These are phyloP conservation scores for Temnothorax nylanderi DNA, from an alignment of 1,140 invertebrate genomes.

Conservation along the genomic window DNA sequence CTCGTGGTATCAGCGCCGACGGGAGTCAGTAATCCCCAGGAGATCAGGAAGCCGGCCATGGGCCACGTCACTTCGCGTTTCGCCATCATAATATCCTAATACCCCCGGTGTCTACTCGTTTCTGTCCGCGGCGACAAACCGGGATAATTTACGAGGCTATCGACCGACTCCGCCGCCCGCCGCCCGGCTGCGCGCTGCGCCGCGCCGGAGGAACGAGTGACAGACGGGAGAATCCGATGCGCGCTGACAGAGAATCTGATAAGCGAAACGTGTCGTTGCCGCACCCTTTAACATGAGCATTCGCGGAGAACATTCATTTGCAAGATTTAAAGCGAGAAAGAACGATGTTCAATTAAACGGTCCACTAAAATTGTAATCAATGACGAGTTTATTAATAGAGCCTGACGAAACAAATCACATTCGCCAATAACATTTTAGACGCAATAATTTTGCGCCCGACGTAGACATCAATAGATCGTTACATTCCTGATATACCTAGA, in stretches of 20 bases:
- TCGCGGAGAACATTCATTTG: conserved; percentile 16
- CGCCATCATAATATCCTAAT: conserved; percentile 68
- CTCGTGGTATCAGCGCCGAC: conserved; percentile 61
- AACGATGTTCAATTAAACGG: too few relatives aligned
- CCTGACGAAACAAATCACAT: neutral
- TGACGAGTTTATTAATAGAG: neutral
- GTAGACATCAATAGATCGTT: too few relatives aligned
- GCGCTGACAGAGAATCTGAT: neutral
- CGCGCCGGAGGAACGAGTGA: neutral
- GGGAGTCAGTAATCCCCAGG: conserved; percentile 68
- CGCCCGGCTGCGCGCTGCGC: neutral
- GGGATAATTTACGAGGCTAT: conserved; percentile 63
- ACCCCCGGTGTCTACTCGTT: conserved; percentile 57
- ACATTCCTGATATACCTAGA: neutral
- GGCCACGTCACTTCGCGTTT: neutral
- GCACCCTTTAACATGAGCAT: neutral
- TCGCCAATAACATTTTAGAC: neutral
- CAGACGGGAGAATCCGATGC: neutral
- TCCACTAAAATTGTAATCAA: neutral
- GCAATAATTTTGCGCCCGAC: neutral
- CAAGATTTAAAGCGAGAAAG: too few relatives aligned
- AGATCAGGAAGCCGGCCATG: conserved; percentile 64
- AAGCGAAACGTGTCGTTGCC: neutral
- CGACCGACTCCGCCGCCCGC: neutral
- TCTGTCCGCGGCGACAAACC: conserved; percentile 52